Evolutionary conservation across 2,113 vertebrate genomes (phyloP), one percentile per base, ranked within the genome.

Genomic region (Daphoenositta chrysoptera): DNA sequence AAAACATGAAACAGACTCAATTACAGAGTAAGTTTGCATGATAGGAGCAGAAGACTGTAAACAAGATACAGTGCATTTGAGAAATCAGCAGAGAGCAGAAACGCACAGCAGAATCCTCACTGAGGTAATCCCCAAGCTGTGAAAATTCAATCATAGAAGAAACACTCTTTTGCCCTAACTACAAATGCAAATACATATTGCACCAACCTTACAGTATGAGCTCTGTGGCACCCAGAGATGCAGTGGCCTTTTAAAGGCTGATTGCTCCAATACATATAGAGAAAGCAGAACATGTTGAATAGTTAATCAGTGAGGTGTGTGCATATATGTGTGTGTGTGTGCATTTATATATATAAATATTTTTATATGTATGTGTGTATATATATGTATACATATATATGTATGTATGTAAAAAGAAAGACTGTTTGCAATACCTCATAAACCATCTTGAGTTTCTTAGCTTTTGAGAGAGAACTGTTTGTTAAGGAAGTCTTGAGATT

Each of bases 351-450:
- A 40, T 45, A 20, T 22, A n/a, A n/a, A n/a, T n/a, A n/a, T n/a
- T n/a, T n/a, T n/a, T n/a, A 2, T 44, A 3, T 24, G 2, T 35
- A 2, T 72, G 4, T 42, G 2, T 72, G 3, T n/a, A 7, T 71
- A 16, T 53, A 17, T 26, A 2, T 51, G 6, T 23, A 21, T 45
- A 11, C 22, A 1, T 18, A 13, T 15, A 3, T 27, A 9, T 51
- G 5, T 47, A 26, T 18, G 2, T 35, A 7, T 28, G 9, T n/a
- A 60, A 60, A 77, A 85, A 53, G 33, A 72, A 77, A 35, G 13
- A n/a, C 13, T 39, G 2, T n/a, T 47, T 3, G 1, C 37, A 82
- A 28, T 14, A 35, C 50, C 57, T 4, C 1, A 30, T 56, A 81
- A 77, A 87, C 33, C 15, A 60, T 30, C 14, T 31, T 42, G 63